phyloP scores from a whole-genome alignment of 1,140 invertebrate species.

The Hydropsyche tenuis region DNA sequence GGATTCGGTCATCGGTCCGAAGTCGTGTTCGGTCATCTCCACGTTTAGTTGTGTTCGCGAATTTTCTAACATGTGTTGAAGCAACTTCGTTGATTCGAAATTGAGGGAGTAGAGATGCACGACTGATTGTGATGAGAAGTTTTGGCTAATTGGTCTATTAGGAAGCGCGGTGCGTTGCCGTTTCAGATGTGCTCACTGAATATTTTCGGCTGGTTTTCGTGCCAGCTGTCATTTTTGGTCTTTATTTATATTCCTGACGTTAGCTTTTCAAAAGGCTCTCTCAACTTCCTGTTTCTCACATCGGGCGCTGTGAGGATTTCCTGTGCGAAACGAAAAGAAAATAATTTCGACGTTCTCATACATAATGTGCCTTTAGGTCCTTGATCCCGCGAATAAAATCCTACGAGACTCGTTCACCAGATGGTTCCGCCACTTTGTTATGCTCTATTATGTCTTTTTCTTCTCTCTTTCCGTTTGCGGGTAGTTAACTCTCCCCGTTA shows the following conservation, averaged over 20 bases:
- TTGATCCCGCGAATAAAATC: conserved; percentile 46
- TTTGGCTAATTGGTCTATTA: neutral
- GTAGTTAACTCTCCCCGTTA: conserved; percentile 37
- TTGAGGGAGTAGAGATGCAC: neutral
- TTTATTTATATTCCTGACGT: conserved; percentile 20
- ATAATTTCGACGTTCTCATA: conserved; percentile 35
- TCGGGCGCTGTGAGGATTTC: conserved; percentile 37
- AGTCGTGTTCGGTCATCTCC: neutral
- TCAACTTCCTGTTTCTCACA: conserved; percentile 46
- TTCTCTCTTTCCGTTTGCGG: neutral
- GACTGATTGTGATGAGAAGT: neutral
- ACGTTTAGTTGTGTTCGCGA: neutral
- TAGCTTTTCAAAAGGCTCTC: conserved; percentile 16
- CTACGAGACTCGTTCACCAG: conserved; percentile 44
- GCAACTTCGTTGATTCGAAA: neutral
- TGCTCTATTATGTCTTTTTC: conserved; percentile 42
- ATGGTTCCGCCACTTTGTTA: conserved; percentile 49
- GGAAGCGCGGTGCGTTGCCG: neutral
- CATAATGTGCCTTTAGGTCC: conserved; percentile 42
- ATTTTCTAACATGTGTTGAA: neutral
- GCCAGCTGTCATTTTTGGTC: conserved; percentile 24
- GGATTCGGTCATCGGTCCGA: neutral
- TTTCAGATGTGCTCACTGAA: neutral
- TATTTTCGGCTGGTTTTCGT: neutral
- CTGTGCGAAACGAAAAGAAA: conserved; percentile 46